These are phyloP conservation scores for Phalacrocorax pelagicus DNA, from an alignment of 2,113 vertebrate genomes.

Conservation along the genomic window DNA sequence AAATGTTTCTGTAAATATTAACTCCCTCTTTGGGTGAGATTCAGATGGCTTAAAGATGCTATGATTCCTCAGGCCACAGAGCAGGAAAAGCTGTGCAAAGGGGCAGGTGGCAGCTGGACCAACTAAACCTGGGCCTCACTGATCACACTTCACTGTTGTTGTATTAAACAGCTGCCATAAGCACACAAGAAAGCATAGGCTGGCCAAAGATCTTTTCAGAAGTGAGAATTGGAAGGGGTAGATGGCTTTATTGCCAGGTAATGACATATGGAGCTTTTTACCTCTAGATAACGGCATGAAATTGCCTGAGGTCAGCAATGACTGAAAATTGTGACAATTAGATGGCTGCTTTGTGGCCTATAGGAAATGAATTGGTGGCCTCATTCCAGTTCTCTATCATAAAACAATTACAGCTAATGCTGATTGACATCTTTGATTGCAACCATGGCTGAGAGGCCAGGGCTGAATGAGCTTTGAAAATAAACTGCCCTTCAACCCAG, in stretches of 20 bases:
- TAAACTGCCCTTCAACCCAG: slow-evolving; percentile 34
- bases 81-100: neutral
- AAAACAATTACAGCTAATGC: slow-evolving; percentile 51
- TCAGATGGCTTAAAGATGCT: neutral
- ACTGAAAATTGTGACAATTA: slow-evolving; percentile 53
- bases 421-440: slow-evolving; percentile 54
- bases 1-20: neutral
- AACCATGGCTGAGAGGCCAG: neutral
- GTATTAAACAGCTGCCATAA: neutral
- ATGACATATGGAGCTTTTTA: slow-evolving; percentile 30
- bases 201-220: neutral
- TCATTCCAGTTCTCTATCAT: slow-evolving; percentile 45
- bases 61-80: neutral
- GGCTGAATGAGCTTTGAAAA: slow-evolving; percentile 36
- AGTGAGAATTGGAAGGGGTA: neutral
- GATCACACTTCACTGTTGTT: neutral
- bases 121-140: neutral
- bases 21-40: neutral
- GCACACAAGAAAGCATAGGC: neutral
- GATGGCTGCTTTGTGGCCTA: slow-evolving; percentile 18
- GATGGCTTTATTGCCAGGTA: slow-evolving; percentile 37
- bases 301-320: slow-evolving; percentile 43
- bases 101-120: neutral
- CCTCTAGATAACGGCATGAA: neutral
- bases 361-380: slow-evolving; percentile 37